phyloP scores from a whole-genome alignment of 2,113 vertebrate species.

The Thamnophis sirtalis region DNA sequence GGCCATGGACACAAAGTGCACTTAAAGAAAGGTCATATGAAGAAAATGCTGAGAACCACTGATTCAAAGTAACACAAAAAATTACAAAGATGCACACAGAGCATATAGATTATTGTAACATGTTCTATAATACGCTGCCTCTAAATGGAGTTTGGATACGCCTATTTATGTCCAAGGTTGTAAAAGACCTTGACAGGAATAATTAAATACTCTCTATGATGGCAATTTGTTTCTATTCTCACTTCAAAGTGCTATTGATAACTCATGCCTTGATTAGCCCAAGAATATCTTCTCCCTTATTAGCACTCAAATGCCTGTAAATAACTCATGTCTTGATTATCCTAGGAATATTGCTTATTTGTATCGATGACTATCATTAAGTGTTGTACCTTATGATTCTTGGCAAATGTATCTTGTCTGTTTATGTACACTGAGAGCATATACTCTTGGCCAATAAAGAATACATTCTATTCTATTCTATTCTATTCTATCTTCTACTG shows the following conservation, averaged over 20 bases:
- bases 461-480: no score
- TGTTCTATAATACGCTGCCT: background rate
- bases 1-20: no score
- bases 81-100: background rate
- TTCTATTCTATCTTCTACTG: background rate
- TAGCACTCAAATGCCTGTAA: no score
- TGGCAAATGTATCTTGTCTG: no score
- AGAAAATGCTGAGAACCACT: no score
- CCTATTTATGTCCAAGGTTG: background rate
- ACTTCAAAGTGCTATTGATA: background rate
- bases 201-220: background rate
- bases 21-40: no score
- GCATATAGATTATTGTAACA: background rate
- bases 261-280: background rate
- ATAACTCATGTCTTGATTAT: no score
- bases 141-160: background rate
- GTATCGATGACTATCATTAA: no score
- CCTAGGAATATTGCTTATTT: no score
- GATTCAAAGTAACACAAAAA: background rate
- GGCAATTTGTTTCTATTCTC: background rate
- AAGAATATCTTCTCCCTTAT: background rate
- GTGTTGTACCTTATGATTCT: no score
- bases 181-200: background rate
- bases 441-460: no score
- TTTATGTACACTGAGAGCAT: no score